phyloP scores from a whole-genome alignment of 2,113 vertebrate genomes.

The Stomatorhinus ivindoensis region DNA sequence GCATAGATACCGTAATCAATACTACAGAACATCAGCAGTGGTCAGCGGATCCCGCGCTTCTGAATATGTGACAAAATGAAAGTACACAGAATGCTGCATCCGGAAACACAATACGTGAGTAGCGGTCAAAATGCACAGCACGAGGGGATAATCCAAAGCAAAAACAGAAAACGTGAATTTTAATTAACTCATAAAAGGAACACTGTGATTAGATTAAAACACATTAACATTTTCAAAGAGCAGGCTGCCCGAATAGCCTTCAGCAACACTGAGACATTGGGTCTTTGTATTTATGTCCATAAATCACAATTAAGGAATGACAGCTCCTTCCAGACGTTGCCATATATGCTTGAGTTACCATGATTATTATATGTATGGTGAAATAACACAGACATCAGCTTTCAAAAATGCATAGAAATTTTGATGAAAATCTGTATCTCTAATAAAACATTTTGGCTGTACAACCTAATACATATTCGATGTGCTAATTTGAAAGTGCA shows the following conservation, averaged over 20 bases:
- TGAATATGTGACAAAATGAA: neutral
- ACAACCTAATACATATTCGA: neutral
- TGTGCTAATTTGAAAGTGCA: neutral
- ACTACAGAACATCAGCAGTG: neutral
- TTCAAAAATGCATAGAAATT: neutral
- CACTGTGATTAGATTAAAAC: slow-evolving; percentile 3
- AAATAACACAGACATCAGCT: neutral
- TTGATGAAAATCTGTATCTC: neutral
- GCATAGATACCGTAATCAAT: neutral
- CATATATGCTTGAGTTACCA: neutral
- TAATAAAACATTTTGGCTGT: neutral
- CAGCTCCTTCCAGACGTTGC: neutral
- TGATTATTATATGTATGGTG: neutral
- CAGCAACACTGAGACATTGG: slow-evolving; percentile 13
- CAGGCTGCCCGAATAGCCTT: slow-evolving; percentile 27
- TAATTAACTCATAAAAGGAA: slow-evolving; percentile 10
- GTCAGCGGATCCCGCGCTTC: too few species aligned
- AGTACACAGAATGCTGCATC: neutral
- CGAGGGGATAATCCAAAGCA: neutral
- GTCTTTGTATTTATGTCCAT: neutral
- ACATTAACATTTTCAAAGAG: slow-evolving; percentile 12
- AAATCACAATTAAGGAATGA: neutral
- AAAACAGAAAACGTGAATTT: slow-evolving; percentile 5
- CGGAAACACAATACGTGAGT: neutral
- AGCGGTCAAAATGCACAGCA: neutral